Conservation (phyloP, 1,140 invertebrate species). For the Thaumatotibia leucotreta region DNA sequence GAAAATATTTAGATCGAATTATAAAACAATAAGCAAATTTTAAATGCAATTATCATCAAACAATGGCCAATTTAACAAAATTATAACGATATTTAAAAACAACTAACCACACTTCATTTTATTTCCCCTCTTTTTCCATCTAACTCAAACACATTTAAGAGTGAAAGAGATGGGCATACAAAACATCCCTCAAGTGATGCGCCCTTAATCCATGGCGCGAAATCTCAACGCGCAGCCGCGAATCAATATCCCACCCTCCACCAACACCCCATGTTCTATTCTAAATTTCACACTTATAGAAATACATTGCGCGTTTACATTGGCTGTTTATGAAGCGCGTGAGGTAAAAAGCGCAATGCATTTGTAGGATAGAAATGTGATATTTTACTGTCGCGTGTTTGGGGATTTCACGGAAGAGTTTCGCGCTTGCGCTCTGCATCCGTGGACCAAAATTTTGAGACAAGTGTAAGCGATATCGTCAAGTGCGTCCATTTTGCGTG, state of each 20-base stretch:
- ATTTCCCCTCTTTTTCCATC: not conserved
- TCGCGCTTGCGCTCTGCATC: slow-evolving; percentile 60
- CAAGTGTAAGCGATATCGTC: slow-evolving; percentile 54
- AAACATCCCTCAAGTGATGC: slow-evolving; percentile 5
- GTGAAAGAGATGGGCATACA: not conserved
- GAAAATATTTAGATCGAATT: too few species aligned
- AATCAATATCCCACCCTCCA: not conserved
- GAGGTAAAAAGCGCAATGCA: slow-evolving; percentile 33
- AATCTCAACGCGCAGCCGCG: slow-evolving; percentile 6
- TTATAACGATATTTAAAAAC: not conserved
- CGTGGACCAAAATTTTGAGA: slow-evolving; percentile 46
- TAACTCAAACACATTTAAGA: not conserved
- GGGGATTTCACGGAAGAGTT: slow-evolving; percentile 25
- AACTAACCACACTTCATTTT: not conserved
- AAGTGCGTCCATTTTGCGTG: slow-evolving; percentile 55
- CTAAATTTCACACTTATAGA: not conserved
- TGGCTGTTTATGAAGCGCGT: not conserved
- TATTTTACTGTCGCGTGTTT: slow-evolving; percentile 19
- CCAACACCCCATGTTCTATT: not conserved
- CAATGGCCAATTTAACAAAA: not conserved
- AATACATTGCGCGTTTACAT: not conserved
- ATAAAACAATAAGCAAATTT: not conserved
- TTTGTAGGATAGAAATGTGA: not conserved
- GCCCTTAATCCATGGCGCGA: slow-evolving; percentile 7
- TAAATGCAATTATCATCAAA: not conserved